Percentiles rank a stretch among this genome's conserved stretches.
Evolutionary conservation across 1,140 invertebrate genomes (phyloP).

Genomic region (Hylyphantes graminicola): DNA sequence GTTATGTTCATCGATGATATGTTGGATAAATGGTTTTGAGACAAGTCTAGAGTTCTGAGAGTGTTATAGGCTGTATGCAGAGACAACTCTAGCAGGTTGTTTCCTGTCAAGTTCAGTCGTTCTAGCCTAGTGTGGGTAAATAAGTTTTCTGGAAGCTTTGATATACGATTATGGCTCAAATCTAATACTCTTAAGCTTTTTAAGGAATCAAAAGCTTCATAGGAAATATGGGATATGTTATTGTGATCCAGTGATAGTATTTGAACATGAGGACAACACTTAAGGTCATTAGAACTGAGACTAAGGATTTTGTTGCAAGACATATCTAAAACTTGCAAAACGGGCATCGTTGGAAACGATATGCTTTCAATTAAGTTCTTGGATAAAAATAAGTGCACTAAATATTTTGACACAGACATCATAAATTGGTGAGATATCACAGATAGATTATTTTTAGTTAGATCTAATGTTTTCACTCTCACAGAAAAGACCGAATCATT

Average conservation of each 20-base stretch:
- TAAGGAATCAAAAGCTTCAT: slow-evolving; percentile 12
- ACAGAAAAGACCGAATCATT: neutral
- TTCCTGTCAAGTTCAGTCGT: slow-evolving; percentile 56
- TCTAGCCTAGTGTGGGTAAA: slow-evolving; percentile 56
- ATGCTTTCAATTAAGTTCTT: slow-evolving; percentile 65
- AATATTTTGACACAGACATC: slow-evolving; percentile 80
- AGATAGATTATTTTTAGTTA: slow-evolving; percentile 86
- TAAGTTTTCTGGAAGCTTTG: slow-evolving; percentile 74
- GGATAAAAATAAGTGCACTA: slow-evolving; percentile 81
- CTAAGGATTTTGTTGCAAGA: slow-evolving; percentile 27
- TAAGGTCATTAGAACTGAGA: slow-evolving; percentile 72
- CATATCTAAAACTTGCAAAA: slow-evolving; percentile 23
- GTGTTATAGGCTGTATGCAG: neutral
- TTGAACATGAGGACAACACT: slow-evolving; percentile 67
- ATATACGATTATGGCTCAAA: slow-evolving; percentile 80
- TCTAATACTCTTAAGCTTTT: slow-evolving; percentile 71
- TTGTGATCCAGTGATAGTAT: slow-evolving; percentile 73
- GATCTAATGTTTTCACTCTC: slow-evolving; percentile 75
- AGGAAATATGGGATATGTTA: slow-evolving; percentile 63
- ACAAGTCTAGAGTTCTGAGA: slow-evolving; percentile 42
- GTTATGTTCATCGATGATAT: slow-evolving; percentile 6
- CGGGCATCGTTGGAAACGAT: slow-evolving; percentile 12
- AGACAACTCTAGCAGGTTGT: neutral
- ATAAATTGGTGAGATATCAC: slow-evolving; percentile 83
- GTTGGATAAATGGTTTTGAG: slow-evolving; percentile 16